Conservation (phyloP, 2,113 vertebrate genomes). For the Petaurus breviceps region DNA sequence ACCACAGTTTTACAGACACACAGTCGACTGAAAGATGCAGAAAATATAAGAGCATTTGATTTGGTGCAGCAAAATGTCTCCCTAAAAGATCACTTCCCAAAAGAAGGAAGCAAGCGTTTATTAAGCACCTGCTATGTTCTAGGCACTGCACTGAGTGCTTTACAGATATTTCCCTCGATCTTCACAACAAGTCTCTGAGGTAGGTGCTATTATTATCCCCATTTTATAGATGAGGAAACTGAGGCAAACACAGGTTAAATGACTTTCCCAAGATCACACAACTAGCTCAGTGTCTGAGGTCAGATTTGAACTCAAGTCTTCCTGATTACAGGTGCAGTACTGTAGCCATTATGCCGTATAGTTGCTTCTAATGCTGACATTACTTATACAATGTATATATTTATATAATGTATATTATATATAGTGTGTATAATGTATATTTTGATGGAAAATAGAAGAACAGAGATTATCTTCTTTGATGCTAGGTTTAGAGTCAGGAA, state of each 20-base stretch:
- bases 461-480: neutral
- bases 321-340: neutral
- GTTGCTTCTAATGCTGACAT: neutral
- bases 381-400: neutral
- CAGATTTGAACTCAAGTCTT: neutral
- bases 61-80: neutral
- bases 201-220: neutral
- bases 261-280: neutral
- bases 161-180: neutral
- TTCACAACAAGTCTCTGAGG: neutral
- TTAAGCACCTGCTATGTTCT: neutral
- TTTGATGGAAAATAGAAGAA: neutral
- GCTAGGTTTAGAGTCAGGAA: too few relatives aligned
- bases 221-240: neutral
- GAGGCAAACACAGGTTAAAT: neutral
- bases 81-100: neutral
- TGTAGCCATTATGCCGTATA: neutral
- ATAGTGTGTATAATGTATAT: neutral
- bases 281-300: neutral
- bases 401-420: too few relatives aligned
- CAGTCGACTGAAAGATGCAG: neutral
- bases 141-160: neutral
- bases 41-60: neutral
- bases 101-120: neutral
- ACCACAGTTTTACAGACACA: neutral